phyloP scores from a whole-genome alignment of 2,888 invertebrate genomes.

The Alsophila aescularia region DNA sequence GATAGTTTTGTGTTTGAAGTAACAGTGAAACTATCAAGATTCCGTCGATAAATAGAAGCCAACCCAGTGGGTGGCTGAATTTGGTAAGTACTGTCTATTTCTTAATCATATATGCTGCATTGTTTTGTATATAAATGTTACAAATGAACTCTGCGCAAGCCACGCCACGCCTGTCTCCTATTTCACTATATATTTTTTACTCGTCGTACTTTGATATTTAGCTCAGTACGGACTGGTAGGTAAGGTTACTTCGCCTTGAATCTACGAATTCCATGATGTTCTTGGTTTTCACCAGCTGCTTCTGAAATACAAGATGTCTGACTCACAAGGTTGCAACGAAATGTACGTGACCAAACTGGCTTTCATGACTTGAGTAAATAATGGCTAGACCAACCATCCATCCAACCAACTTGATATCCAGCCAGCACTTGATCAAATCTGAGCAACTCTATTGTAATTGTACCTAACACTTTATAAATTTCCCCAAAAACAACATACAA shows the following conservation, averaged over 20 bases:
- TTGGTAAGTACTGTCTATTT: constrained; percentile 80
- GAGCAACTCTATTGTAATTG: too few species aligned
- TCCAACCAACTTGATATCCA: too few species aligned
- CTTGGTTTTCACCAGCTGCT: constrained; percentile 15
- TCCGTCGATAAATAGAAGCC: constrained; percentile 91
- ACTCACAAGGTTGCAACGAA: constrained; percentile 44
- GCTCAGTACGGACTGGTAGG: constrained; percentile 7
- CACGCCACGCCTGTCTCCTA: constrained; percentile 4
- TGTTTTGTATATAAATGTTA: background rate
- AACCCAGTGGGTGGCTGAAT: constrained; percentile 92
- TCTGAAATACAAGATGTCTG: constrained; percentile 40
- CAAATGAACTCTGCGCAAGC: background rate
- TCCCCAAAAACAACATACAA: too few species aligned
- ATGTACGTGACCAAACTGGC: constrained; percentile 44
- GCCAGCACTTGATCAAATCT: too few species aligned
- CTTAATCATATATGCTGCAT: background rate
- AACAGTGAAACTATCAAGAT: constrained; percentile 89
- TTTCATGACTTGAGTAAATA: too few species aligned
- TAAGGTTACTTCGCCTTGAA: constrained; percentile 39
- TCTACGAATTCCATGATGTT: constrained; percentile 11
- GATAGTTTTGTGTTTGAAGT: constrained; percentile 82
- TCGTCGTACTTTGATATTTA: too few species aligned
- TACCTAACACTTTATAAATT: too few species aligned
- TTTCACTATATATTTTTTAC: background rate
- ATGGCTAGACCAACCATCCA: too few species aligned